Base-by-base conservation (phyloP, 2,888 invertebrate genomes). In the Hirudinaria manillensis region DNA sequence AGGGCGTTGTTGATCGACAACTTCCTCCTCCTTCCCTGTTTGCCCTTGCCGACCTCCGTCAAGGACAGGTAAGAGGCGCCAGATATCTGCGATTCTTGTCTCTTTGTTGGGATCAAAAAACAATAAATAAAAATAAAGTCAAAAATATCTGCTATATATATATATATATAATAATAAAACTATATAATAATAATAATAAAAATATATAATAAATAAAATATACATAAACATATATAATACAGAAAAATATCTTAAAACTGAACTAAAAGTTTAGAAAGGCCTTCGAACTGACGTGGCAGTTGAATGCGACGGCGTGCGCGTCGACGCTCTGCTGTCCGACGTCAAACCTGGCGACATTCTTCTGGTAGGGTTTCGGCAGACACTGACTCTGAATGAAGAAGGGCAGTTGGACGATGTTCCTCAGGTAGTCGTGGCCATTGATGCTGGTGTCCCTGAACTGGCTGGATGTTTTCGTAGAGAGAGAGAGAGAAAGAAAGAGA, bases 331-430 rank as follows among this genome's bases (percentile, higher is more conserved):
- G n/a, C n/a, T 75, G 70, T n/a, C 24, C 24, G n/a, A 76, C 55
- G 56, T 76, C 76, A 4, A 70, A 38, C 51, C 38, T 67, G 10
- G 76, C 74, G 70, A 55, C 4, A 51, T 70, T 76, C 3, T 75
- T 70, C 3, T 36, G 53, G 27, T 66, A 74, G 16, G 77, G 82
- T 19, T 81, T 93, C 0, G 95, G 89, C 77, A 98, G 86, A 16
- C 95, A 96, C 0, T 96, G 94, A 87, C 96, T 97, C 88, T 99
- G 98, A 76, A 99, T 88, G 86, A 94, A 99, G 87, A 99, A 98
- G 0, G 99, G 99, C 82, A 99, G 88, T 85, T 97, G 98, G 34
- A 99, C 94, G 88, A 98, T 91, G 85, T 98, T 98, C 78, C 93
- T 90, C 71, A 97, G 87, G 84, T 95, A 96, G 79, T 87, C 86